Evolutionary conservation across 1,140 invertebrate genomes (phyloP).

Genomic region (Chironomus striatipennis): DNA sequence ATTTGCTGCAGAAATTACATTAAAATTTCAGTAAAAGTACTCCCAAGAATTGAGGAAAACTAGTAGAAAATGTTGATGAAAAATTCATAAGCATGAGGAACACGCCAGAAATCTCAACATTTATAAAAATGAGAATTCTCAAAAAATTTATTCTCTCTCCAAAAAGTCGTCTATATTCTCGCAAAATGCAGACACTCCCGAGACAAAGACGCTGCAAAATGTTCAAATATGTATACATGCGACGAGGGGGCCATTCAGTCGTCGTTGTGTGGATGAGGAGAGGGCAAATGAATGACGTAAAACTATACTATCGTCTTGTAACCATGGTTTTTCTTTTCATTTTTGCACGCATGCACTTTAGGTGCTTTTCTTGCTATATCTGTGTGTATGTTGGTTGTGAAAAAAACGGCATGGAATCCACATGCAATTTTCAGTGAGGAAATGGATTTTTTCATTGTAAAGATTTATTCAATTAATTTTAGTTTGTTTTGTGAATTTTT

Average conservation of each 20-base stretch:
- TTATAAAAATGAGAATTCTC: background rate
- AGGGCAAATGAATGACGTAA: background rate
- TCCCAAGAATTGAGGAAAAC: background rate
- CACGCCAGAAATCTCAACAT: too few relatives aligned
- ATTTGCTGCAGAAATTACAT: too few relatives aligned
- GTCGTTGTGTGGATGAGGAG: background rate
- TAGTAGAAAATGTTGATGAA: background rate
- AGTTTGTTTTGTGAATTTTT: too few relatives aligned
- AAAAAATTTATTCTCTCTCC: background rate
- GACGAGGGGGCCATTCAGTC: background rate
- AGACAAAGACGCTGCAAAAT: background rate
- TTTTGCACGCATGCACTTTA: constrained; percentile 18
- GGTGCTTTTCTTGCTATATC: background rate
- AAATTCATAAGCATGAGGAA: background rate
- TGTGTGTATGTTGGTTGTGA: background rate
- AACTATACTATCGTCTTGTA: background rate
- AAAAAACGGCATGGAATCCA: background rate
- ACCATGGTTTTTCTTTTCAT: background rate
- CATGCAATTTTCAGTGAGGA: background rate
- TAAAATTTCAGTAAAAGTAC: too few relatives aligned
- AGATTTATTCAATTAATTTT: too few relatives aligned
- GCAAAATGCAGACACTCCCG: background rate
- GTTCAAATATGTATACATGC: background rate
- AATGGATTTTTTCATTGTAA: too few relatives aligned
- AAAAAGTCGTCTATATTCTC: background rate